Evolutionary conservation across 2,888 invertebrate species (phyloP), one percentile per base, ranked within the genome.

Genomic region (Drosophila flavopinicola): DNA sequence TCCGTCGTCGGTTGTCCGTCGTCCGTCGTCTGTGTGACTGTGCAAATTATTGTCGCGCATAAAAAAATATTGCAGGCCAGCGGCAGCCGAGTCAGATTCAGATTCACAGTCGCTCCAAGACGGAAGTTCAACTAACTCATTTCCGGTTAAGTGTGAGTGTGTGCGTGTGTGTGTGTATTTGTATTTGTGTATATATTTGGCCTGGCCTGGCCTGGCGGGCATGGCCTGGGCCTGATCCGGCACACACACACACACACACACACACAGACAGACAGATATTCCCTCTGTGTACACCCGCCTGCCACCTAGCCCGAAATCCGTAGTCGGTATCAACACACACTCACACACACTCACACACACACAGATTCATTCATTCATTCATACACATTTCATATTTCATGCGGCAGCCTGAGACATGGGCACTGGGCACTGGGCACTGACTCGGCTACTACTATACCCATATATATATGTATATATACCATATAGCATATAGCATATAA

Each of bases 81-180:
- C 60, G 59, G 61, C 58, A 66, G 54, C 37, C 38, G 53, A 35
- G 42, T 52, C 65, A 56, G 61, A 61, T 49, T 61, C 58, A 64
- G 51, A 69, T 42, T 69, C 72, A 27, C 54, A 65, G 58, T 66
- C 71, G 72, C 60, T 76, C 74, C 71, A 75, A 79, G 85, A 69
- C 89, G 88, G 88, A 89, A 88, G 88, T 88, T 88, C 87, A 88
- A 89, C 88, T 88, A 88, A 88, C 89, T 88, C 88, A 88, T 88
- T 88, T 88, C 89, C 88, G 88, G 82, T 88, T 79, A 77, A 85
- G 82, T 75, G 66, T 75, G 64, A 51, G 32, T 45, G 29, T 53
- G 41, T 52, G 6, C 24, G 41, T 42, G 27, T 23, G 35, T 59
- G 25, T 66, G 15, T 27, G 41, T 35, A 39, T 59, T 25, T 33